Evolutionary conservation across 2,797 vertebrate species (phyloP).

Genomic region (Macroramphosus scolopax): DNA sequence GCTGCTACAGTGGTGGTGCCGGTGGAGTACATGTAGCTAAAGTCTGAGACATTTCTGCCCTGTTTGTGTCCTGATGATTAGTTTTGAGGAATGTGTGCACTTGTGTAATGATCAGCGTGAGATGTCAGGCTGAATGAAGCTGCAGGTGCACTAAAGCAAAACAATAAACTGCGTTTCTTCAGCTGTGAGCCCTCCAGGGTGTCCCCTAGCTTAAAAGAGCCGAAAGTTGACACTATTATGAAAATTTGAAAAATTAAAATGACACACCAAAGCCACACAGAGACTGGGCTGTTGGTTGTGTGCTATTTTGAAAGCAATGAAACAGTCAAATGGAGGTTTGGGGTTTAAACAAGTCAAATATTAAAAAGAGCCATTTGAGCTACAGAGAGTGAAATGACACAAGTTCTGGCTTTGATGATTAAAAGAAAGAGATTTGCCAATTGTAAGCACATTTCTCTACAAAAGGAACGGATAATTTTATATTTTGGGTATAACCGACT

Average conservation of each 20-base stretch:
- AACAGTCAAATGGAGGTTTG: neutral
- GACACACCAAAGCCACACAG: neutral
- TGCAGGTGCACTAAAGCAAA: slow-evolving; percentile 57
- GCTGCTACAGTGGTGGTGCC: too few relatives aligned
- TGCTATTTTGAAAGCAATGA: neutral
- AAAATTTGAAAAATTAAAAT: neutral
- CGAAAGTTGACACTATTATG: neutral
- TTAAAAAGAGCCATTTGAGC: neutral
- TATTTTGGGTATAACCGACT: too few relatives aligned
- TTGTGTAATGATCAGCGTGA: slow-evolving; percentile 68
- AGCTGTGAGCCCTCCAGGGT: slow-evolving; percentile 41
- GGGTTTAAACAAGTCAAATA: neutral
- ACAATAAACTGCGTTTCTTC: slow-evolving; percentile 51
- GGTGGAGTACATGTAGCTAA: too few relatives aligned
- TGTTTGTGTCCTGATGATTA: slow-evolving; percentile 31
- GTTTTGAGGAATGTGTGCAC: slow-evolving; percentile 56
- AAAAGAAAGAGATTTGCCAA: neutral
- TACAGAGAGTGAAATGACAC: neutral
- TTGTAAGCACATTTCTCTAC: neutral
- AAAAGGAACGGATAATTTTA: too few relatives aligned
- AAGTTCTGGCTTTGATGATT: neutral
- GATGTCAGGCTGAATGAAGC: slow-evolving; percentile 60
- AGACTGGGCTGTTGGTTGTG: neutral
- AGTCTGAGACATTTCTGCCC: slow-evolving; percentile 6
- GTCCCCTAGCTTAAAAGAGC: neutral